These are phyloP conservation scores for Chaetodon auriga DNA, from an alignment of 2,113 vertebrate genomes.

Conservation along the genomic window DNA sequence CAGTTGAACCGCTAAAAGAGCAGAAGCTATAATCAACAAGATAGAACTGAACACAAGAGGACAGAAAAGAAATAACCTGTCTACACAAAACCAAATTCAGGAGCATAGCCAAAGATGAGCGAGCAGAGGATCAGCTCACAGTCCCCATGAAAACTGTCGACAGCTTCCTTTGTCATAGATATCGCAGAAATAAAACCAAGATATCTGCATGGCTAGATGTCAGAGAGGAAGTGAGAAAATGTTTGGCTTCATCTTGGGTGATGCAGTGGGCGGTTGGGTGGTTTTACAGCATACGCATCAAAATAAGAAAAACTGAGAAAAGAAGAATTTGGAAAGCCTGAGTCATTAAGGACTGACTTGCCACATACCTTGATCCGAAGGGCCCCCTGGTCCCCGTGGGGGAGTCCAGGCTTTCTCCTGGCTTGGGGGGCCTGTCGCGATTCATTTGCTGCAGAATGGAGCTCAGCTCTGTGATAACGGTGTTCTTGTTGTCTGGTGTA, in stretches of 20 bases:
- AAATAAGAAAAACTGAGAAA: neutral
- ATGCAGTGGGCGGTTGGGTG: no score
- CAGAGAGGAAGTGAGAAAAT: neutral
- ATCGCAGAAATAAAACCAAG: no score
- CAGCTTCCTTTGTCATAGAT: neutral
- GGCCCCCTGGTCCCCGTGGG: conserved; percentile 87
- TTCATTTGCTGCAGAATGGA: conserved; percentile 98
- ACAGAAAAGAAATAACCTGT: no score
- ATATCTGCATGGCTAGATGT: no score
- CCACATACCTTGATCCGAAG: conserved; percentile 90
- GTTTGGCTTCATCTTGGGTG: neutral
- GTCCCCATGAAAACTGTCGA: neutral
- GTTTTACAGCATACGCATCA: neutral
- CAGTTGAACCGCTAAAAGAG: neutral
- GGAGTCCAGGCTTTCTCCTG: conserved; percentile 90
- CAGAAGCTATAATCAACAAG: neutral
- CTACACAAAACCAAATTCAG: neutral
- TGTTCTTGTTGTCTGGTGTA: conserved; percentile 93
- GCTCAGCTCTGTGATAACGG: conserved; percentile 96
- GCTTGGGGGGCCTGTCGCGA: conserved; percentile 91
- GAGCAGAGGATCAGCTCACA: neutral
- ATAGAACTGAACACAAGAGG: neutral
- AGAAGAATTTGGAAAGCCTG: neutral
- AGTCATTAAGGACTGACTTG: neutral
- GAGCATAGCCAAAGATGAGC: neutral